Percentiles rank a stretch among this genome's conserved stretches.
phyloP scores from a whole-genome alignment of 2,113 vertebrate species.

The Lethenteron camtschaticum region DNA sequence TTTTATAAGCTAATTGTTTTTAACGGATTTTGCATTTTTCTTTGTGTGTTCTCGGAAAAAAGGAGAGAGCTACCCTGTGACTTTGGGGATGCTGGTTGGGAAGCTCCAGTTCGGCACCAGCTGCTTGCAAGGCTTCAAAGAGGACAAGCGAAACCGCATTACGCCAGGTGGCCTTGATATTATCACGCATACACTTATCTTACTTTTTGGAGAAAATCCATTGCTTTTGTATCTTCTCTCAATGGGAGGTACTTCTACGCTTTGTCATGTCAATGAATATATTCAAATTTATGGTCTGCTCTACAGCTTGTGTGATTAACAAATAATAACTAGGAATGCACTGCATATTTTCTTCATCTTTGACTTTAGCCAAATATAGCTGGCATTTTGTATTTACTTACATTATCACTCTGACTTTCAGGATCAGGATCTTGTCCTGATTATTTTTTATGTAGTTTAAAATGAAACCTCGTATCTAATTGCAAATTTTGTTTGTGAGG shows the following conservation, averaged over 20 bases:
- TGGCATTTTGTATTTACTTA: too few species aligned
- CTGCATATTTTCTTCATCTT: not conserved
- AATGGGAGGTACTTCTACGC: not conserved
- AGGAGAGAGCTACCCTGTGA: constrained; percentile 40
- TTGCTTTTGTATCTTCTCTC: not conserved
- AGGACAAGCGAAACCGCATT: constrained; percentile 83
- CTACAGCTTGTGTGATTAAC: not conserved
- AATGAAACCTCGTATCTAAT: too few species aligned
- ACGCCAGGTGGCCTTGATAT: constrained; percentile 39
- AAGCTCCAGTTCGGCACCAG: constrained; percentile 75
- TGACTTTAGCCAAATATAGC: too few species aligned
- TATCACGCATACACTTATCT: too few species aligned
- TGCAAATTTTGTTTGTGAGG: too few species aligned
- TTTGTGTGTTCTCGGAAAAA: not conserved
- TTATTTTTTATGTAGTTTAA: too few species aligned
- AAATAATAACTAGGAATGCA: not conserved
- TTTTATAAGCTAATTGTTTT: too few species aligned
- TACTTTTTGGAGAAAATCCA: not conserved
- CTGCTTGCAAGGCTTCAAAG: constrained; percentile 70
- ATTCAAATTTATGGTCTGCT: not conserved
- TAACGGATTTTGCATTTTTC: too few species aligned
- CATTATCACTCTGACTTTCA: too few species aligned
- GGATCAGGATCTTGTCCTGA: too few species aligned
- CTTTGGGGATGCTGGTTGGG: constrained; percentile 62
- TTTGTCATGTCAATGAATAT: not conserved